These are phyloP conservation scores for Acropternis orthonyx DNA, from an alignment of 2,797 vertebrate genomes.

Conservation along the genomic window DNA sequence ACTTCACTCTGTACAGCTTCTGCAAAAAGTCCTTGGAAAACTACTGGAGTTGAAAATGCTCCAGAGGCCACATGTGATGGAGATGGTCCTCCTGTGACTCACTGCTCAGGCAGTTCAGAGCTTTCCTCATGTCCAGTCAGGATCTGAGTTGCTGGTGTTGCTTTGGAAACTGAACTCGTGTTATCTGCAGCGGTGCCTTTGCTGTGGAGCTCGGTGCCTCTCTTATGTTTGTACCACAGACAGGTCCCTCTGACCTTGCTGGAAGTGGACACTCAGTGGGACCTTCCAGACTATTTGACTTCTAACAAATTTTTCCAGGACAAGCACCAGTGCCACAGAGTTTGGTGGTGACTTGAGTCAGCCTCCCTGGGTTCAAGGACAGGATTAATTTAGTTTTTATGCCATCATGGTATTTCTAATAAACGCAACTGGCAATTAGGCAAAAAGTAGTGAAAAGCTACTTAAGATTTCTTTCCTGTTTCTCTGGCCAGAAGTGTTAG, in stretches of 20 bases:
- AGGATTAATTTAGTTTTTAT: background rate
- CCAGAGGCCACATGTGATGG: background rate
- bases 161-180: background rate
- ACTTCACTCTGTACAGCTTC: background rate
- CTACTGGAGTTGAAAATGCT: background rate
- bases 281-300: background rate
- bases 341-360: background rate
- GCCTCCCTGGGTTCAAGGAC: background rate
- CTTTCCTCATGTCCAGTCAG: background rate
- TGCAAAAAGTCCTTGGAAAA: background rate
- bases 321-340: rapidly evolving
- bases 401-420: background rate
- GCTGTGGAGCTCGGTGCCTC: background rate
- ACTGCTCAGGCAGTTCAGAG: background rate
- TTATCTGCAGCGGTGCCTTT: background rate
- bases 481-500: background rate
- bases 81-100: background rate
- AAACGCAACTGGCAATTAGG: background rate
- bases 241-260: background rate
- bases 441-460: background rate
- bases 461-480: conserved; percentile 11
- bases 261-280: background rate
- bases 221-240: background rate
- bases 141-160: background rate
- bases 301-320: background rate